These are phyloP conservation scores for Tricholauxania praeusta DNA, from an alignment of 2,888 invertebrate species.

Conservation along the genomic window DNA sequence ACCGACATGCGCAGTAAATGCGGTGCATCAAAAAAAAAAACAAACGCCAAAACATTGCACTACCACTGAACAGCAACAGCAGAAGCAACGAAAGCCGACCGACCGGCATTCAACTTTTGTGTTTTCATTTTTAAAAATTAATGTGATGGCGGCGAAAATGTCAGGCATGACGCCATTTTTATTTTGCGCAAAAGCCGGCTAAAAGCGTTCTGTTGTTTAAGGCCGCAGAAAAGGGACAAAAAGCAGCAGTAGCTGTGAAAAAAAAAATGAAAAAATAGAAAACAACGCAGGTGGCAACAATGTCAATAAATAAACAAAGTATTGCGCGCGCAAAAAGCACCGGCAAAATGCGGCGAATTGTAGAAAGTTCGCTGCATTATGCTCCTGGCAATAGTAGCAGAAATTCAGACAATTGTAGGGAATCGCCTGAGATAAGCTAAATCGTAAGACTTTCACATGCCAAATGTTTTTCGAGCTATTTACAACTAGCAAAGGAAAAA, in stretches of 20 bases:
- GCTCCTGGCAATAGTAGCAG: too few species aligned
- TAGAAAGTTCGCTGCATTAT: too few species aligned
- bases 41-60: neutral
- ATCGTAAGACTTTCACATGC: neutral
- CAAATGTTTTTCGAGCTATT: neutral
- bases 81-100: neutral
- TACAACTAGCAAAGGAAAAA: neutral
- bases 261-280: neutral
- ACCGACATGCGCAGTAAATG: conserved; percentile 1
- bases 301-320: too few species aligned
- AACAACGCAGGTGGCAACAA: too few species aligned
- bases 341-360: too few species aligned
- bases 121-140: neutral
- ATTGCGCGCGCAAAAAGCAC: too few species aligned
- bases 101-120: neutral
- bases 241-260: neutral
- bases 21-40: conserved; percentile 1
- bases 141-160: neutral
- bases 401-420: too few species aligned
- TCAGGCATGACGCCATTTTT: conserved; percentile 23
- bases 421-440: too few species aligned
- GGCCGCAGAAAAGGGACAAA: neutral
- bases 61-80: neutral
- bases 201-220: neutral
- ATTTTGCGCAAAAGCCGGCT: conserved; percentile 25